These are phyloP conservation scores for Heliconius aoede DNA, from an alignment of 2,888 invertebrate genomes.

Conservation along the genomic window DNA sequence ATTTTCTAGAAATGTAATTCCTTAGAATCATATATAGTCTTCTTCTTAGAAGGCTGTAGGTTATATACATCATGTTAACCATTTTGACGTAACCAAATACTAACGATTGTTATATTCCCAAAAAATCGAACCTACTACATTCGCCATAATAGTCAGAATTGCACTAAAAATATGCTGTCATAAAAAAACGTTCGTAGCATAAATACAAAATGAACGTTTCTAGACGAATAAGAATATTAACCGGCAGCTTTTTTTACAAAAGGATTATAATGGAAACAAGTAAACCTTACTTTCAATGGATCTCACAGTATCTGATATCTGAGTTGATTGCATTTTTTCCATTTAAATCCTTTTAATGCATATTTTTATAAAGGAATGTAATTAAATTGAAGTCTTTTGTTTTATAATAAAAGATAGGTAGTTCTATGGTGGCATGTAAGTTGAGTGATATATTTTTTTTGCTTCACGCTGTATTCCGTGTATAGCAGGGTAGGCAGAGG, in stretches of 20 bases:
- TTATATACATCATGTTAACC: too few relatives aligned
- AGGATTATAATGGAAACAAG: constrained; percentile 1
- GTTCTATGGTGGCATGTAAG: not conserved
- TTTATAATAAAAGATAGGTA: not conserved
- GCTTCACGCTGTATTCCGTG: too few relatives aligned
- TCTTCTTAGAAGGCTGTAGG: too few relatives aligned
- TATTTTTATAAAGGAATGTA: not conserved
- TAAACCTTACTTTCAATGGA: constrained; percentile 3
- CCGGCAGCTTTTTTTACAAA: not conserved
- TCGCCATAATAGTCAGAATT: not conserved
- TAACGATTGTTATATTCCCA: too few relatives aligned
- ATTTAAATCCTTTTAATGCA: constrained; percentile 11
- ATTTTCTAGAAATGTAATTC: too few relatives aligned
- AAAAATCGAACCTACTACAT: too few relatives aligned
- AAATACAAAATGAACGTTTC: not conserved
- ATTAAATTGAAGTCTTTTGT: constrained; percentile 13
- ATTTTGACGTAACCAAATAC: too few relatives aligned
- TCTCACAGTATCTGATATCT: not conserved
- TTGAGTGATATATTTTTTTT: not conserved
- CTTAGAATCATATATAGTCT: too few relatives aligned
- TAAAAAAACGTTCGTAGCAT: not conserved
- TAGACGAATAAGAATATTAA: not conserved
- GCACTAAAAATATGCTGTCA: too few relatives aligned
- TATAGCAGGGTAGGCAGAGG: not conserved
- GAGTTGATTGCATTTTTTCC: constrained; percentile 23